These are phyloP conservation scores for Trichosurus vulpecula DNA, from an alignment of 2,797 vertebrate genomes.

Conservation along the genomic window DNA sequence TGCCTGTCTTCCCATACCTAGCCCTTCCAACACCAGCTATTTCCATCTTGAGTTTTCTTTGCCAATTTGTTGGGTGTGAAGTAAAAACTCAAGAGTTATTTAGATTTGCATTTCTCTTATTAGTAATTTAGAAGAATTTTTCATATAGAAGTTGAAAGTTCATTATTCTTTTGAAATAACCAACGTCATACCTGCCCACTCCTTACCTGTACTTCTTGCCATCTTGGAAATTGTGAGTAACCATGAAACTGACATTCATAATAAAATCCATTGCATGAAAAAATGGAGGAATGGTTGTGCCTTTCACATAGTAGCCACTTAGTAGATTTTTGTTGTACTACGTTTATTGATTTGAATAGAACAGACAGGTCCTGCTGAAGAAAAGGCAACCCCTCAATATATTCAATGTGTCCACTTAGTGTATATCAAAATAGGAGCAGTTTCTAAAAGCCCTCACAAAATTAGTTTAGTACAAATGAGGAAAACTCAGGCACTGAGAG, in stretches of 20 bases:
- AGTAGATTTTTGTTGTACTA: neutral
- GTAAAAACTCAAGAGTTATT: neutral
- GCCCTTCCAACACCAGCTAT: neutral
- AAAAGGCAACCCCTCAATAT: neutral
- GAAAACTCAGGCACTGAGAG: neutral
- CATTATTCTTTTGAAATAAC: neutral
- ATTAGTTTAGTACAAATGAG: neutral
- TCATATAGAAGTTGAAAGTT: neutral
- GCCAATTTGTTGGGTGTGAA: neutral
- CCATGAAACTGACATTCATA: neutral
- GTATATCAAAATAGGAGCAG: neutral
- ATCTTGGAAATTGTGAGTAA: neutral
- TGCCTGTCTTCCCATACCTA: neutral
- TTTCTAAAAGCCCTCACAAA: neutral
- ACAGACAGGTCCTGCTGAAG: neutral
- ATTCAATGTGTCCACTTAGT: neutral
- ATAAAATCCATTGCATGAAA: neutral
- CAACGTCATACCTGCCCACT: neutral
- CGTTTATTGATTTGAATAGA: neutral
- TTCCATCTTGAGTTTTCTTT: neutral
- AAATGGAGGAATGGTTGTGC: neutral
- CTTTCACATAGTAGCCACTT: neutral
- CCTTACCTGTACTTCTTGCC: neutral
- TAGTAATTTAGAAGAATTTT: neutral
- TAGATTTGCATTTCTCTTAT: neutral